Conservation (phyloP, 2,113 vertebrate genomes). For the Hoplias malabaricus region DNA sequence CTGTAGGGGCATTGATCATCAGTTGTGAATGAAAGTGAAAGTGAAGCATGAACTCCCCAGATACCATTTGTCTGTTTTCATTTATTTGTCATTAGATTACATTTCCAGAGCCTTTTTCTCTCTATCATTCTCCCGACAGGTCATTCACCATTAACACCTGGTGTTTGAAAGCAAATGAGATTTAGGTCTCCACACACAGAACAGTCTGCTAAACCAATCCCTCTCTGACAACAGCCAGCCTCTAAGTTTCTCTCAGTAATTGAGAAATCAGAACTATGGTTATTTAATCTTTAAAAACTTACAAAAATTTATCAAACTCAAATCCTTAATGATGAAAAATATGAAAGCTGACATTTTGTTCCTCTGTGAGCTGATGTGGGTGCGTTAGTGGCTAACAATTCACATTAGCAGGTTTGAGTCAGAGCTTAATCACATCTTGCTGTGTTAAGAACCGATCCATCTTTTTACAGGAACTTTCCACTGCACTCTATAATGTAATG, state of each 20-base stretch:
- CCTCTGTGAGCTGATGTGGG: neutral
- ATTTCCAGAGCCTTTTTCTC: constrained; percentile 26
- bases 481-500: neutral
- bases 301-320: constrained; percentile 11
- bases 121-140: neutral
- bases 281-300: constrained; percentile 13
- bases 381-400: constrained; percentile 15
- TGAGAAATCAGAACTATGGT: constrained; percentile 30
- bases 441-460: neutral
- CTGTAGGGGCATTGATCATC: constrained; percentile 8
- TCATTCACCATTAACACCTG: constrained; percentile 2
- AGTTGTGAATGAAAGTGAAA: constrained; percentile 16
- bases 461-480: neutral
- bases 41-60: constrained; percentile 26
- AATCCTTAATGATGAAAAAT: constrained; percentile 33
- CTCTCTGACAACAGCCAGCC: constrained; percentile 7
- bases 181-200: constrained; percentile 16
- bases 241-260: constrained; percentile 16
- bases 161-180: constrained; percentile 24
- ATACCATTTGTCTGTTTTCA: constrained; percentile 30
- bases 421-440: neutral
- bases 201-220: constrained; percentile 36
- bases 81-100: constrained; percentile 31
- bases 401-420: neutral
- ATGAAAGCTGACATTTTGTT: constrained; percentile 36